Percentiles rank a stretch among this genome's conserved stretches.
Conservation (phyloP, 2,113 vertebrate genomes). For the Naja naja region DNA sequence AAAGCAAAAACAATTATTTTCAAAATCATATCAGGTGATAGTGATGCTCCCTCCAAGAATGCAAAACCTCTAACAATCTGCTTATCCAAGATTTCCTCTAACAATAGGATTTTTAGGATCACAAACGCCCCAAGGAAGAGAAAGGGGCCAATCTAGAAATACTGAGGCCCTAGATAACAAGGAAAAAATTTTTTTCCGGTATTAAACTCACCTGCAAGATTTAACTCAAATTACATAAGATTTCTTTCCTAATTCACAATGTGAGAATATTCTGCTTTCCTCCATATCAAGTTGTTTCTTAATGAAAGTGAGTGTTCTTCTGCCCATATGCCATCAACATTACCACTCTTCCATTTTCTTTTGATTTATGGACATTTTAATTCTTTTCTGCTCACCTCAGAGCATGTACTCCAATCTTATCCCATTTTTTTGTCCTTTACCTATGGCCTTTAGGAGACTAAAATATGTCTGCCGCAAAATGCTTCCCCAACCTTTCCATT, state of each 20-base stretch:
- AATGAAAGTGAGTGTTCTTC: conserved; percentile 49
- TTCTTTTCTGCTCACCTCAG: neutral
- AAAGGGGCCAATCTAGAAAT: neutral
- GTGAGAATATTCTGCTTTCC: conserved; percentile 33
- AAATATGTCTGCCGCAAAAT: neutral
- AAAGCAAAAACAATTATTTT: neutral
- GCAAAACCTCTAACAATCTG: neutral
- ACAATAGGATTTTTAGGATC: neutral
- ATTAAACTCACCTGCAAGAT: neutral
- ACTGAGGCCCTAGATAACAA: neutral
- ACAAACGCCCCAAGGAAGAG: neutral
- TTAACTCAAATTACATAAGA: conserved; percentile 23
- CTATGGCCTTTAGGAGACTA: neutral
- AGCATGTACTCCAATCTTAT: conserved; percentile 31
- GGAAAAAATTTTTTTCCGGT: neutral
- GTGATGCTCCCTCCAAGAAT: neutral
- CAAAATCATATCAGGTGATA: neutral
- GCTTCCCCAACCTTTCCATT: conserved; percentile 16
- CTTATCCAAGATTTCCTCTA: neutral
- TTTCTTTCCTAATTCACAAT: conserved; percentile 27
- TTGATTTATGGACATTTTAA: conserved; percentile 48
- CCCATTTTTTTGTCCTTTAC: conserved; percentile 3
- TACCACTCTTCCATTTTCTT: neutral
- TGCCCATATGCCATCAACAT: neutral
- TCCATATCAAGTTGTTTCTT: conserved; percentile 56